Evolutionary conservation across 2,888 invertebrate species (phyloP).

Genomic region (Lamproptera curius): DNA sequence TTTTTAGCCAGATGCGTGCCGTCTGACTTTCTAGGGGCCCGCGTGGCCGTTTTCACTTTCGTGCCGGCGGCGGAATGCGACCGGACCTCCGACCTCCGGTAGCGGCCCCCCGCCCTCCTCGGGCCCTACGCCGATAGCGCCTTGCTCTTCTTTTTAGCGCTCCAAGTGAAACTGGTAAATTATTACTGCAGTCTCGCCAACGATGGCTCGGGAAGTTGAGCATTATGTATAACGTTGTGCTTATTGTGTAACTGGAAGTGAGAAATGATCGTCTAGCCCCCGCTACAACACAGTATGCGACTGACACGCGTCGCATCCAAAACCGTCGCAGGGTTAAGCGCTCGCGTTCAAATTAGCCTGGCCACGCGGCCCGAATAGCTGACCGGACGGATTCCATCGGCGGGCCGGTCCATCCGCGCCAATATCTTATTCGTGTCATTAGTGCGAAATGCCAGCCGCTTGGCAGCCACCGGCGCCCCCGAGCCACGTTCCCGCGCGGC

Average conservation of each 20-base stretch:
- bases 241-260: too few species aligned
- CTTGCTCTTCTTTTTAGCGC: too few species aligned
- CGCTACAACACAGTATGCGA: too few species aligned
- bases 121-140: constrained; percentile 24
- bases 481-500: constrained; percentile 34
- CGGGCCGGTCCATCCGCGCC: constrained; percentile 58
- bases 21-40: constrained; percentile 67
- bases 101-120: background rate
- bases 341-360: constrained; percentile 50
- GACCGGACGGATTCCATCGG: constrained; percentile 37
- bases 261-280: too few species aligned
- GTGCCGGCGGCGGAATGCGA: constrained; percentile 69
- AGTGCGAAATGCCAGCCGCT: constrained; percentile 75
- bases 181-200: too few species aligned
- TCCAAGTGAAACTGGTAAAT: too few species aligned
- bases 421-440: constrained; percentile 77
- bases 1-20: constrained; percentile 54
- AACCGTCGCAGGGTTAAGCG: constrained; percentile 23
- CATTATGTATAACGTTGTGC: too few species aligned
- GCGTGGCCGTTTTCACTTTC: constrained; percentile 71
- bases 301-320: constrained; percentile 19
- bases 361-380: constrained; percentile 58
- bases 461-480: constrained; percentile 58
- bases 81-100: constrained; percentile 70
- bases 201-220: too few species aligned